A percentile compares a stretch with the other conserved stretches of the same genome.
Evolutionary conservation across 2,888 invertebrate genomes (phyloP).

Genomic region (Apotomis capreana): DNA sequence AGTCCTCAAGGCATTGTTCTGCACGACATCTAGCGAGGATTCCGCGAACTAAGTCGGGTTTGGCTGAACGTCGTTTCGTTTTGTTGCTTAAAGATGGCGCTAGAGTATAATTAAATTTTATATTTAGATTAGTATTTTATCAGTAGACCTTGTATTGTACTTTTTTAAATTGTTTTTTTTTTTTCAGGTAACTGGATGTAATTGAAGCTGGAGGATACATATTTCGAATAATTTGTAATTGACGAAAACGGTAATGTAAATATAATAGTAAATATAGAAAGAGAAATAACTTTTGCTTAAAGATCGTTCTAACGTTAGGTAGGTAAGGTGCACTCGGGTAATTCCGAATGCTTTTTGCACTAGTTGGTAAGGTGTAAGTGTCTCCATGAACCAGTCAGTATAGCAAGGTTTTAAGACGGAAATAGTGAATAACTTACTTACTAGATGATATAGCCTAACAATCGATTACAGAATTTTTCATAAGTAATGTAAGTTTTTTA

Average conservation of each 20-base stretch:
- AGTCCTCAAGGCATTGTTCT: constrained; percentile 31
- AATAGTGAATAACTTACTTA: too few relatives aligned
- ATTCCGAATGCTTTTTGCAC: too few relatives aligned
- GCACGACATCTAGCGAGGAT: constrained; percentile 30
- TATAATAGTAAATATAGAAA: too few relatives aligned
- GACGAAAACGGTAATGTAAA: too few relatives aligned
- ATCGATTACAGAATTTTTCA: too few relatives aligned
- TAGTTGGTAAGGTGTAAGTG: too few relatives aligned
- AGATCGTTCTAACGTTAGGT: constrained; percentile 16
- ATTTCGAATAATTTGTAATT: too few relatives aligned
- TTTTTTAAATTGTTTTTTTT: neutral
- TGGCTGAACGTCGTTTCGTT: constrained; percentile 9
- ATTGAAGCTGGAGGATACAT: neutral
- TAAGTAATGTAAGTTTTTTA: too few relatives aligned
- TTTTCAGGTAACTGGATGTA: constrained; percentile 25
- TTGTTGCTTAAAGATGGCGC: constrained; percentile 17
- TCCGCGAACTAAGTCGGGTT: constrained; percentile 19
- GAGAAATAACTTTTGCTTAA: neutral
- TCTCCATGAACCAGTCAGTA: too few relatives aligned
- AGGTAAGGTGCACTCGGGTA: too few relatives aligned
- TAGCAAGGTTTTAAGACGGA: too few relatives aligned
- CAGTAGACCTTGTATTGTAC: neutral
- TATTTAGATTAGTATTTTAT: constrained; percentile 9
- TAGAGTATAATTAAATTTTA: constrained; percentile 1
- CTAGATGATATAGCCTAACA: too few relatives aligned